phyloP scores from a whole-genome alignment of 2,797 vertebrate genomes.

The Eleutherodactylus coqui region DNA sequence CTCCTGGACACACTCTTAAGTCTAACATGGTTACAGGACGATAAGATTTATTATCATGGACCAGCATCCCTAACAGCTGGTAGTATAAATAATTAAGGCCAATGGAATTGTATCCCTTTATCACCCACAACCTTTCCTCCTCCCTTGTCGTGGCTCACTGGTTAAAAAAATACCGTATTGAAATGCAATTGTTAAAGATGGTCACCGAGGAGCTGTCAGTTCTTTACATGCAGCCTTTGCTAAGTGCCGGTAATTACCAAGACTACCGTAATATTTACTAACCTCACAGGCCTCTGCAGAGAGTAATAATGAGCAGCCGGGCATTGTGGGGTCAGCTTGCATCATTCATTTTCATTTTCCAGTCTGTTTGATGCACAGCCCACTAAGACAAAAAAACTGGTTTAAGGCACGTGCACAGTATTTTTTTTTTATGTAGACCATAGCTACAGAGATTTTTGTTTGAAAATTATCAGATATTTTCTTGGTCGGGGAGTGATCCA shows the following conservation, averaged over 20 bases:
- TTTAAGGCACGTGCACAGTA: not conserved
- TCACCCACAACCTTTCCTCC: slow-evolving; percentile 31
- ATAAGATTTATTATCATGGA: slow-evolving; percentile 54
- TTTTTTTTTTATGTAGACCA: not conserved
- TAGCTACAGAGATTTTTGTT: not conserved
- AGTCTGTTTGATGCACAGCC: not conserved
- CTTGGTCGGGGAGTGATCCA: too few species aligned
- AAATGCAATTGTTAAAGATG: slow-evolving; percentile 44
- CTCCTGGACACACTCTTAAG: slow-evolving; percentile 50
- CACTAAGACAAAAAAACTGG: not conserved
- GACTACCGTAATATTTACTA: slow-evolving; percentile 59
- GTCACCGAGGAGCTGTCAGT: slow-evolving; percentile 50
- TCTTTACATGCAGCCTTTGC: slow-evolving; percentile 28
- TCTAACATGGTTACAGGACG: slow-evolving; percentile 46
- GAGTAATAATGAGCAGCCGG: slow-evolving; percentile 39
- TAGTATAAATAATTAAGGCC: slow-evolving; percentile 60
- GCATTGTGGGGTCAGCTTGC: slow-evolving; percentile 15
- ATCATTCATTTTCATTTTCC: slow-evolving; percentile 45
- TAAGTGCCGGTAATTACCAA: slow-evolving; percentile 57
- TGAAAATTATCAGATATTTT: not conserved
- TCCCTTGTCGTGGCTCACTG: slow-evolving; percentile 20
- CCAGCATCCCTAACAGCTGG: slow-evolving; percentile 58
- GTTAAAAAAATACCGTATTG: slow-evolving; percentile 46
- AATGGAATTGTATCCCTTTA: slow-evolving; percentile 59
- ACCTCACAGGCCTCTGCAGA: slow-evolving; percentile 33